Conservation (phyloP, 2,113 vertebrate species). For the Clupea harengus region DNA sequence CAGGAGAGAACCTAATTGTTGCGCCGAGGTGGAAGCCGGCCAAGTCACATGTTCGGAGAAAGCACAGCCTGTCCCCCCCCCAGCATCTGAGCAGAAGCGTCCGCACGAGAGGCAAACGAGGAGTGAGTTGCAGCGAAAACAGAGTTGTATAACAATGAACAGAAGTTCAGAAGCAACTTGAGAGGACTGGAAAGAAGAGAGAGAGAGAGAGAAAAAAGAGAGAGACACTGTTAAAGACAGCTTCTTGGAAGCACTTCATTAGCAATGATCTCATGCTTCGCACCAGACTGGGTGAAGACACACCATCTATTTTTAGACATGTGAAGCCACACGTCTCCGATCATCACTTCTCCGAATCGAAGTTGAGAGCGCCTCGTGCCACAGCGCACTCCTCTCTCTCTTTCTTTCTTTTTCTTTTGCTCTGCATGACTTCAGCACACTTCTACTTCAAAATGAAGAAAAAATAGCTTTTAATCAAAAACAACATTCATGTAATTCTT, state of each 20-base stretch:
- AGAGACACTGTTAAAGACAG: constrained; percentile 43
- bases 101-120: neutral
- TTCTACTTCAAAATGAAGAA: neutral
- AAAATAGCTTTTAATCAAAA: neutral
- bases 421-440: neutral
- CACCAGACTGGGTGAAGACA: constrained; percentile 55
- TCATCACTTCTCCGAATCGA: constrained; percentile 44
- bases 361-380: neutral
- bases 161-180: constrained; percentile 23
- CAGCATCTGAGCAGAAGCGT: neutral
- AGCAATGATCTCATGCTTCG: constrained; percentile 57
- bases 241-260: constrained; percentile 65
- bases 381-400: neutral
- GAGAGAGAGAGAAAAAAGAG: constrained; percentile 5
- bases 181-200: neutral
- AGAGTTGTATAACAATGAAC: neutral
- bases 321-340: constrained; percentile 53
- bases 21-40: neutral
- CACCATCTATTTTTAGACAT: constrained; percentile 71
- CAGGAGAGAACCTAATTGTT: neutral
- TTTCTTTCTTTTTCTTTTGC: neutral
- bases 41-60: neutral
- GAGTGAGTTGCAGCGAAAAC: neutral
- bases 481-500: neutral
- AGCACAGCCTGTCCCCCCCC: neutral